Evolutionary conservation across 2,797 vertebrate species (phyloP).

Genomic region (Gastrophryne carolinensis): DNA sequence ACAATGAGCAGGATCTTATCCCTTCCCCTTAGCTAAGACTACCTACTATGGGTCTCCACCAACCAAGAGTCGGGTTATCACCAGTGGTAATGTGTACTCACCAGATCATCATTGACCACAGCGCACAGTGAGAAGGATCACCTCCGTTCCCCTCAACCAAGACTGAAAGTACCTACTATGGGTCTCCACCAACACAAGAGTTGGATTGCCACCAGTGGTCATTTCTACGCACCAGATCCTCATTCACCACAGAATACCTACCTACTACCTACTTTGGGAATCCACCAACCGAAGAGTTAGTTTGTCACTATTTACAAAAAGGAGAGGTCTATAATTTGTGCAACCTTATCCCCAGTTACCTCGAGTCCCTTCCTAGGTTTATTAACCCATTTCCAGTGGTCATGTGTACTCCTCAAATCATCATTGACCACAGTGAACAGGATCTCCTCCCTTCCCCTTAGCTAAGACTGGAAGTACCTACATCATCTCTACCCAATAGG

Average conservation of each 20-base stretch:
- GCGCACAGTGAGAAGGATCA: constrained; percentile 76
- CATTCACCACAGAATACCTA: constrained; percentile 78
- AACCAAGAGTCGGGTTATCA: too few relatives aligned
- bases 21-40: constrained; percentile 78
- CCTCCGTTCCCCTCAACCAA: constrained; percentile 77
- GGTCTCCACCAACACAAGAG: too few relatives aligned
- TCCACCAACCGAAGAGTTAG: too few relatives aligned
- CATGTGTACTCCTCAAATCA: constrained; percentile 71
- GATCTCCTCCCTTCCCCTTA: constrained; percentile 77
- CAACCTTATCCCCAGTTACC: constrained; percentile 78
- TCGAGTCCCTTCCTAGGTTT: too few relatives aligned
- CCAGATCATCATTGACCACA: constrained; percentile 78
- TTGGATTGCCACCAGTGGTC: too few relatives aligned
- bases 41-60: too few relatives aligned
- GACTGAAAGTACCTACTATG: too few relatives aligned
- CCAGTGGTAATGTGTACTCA: too few relatives aligned
- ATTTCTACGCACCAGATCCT: constrained; percentile 77
- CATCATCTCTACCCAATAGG: too few relatives aligned
- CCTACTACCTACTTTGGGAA: too few relatives aligned
- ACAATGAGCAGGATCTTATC: constrained; percentile 79
- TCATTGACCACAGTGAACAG: constrained; percentile 78
- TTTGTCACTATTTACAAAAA: too few relatives aligned
- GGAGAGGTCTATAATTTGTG: constrained; percentile 71
- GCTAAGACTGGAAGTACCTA: constrained; percentile 83
- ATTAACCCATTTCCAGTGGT: too few relatives aligned